Conservation (phyloP, 1,140 invertebrate species). For the Leptonema lineaticorne region DNA sequence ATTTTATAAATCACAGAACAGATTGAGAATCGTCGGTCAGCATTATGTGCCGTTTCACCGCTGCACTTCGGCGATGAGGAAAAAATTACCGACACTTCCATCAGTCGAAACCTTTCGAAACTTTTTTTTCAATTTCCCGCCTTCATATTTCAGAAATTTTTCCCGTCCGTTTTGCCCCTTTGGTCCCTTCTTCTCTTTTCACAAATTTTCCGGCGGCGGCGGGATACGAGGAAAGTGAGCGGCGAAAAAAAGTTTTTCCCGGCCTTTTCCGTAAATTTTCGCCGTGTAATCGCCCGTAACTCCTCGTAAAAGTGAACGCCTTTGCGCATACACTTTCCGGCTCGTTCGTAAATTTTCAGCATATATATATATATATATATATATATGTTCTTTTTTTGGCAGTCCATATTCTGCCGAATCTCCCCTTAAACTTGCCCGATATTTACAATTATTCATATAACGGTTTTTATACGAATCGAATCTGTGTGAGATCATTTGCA, state of each 20-base stretch:
- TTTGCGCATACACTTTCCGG: not conserved
- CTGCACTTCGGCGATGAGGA: not conserved
- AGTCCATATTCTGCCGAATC: too few relatives aligned
- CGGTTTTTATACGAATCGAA: too few relatives aligned
- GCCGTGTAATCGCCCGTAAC: slow-evolving; percentile 15
- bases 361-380: too few relatives aligned
- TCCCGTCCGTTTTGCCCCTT: not conserved
- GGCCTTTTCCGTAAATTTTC: slow-evolving; percentile 1
- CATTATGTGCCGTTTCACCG: too few relatives aligned
- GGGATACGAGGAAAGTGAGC: too few relatives aligned
- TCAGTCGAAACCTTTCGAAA: slow-evolving; percentile 5
- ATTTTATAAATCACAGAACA: too few relatives aligned
- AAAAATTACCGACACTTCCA: slow-evolving; percentile 11
- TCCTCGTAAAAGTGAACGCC: slow-evolving; percentile 4
- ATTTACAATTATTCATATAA: too few relatives aligned
- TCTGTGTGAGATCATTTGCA: too few relatives aligned
- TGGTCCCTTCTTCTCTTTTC: not conserved
- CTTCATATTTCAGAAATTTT: slow-evolving; percentile 15
- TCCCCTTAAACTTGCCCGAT: too few relatives aligned
- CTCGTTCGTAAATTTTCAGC: not conserved
- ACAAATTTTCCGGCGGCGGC: not conserved
- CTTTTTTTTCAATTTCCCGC: slow-evolving; percentile 29
- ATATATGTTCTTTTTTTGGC: too few relatives aligned
- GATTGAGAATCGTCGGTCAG: too few relatives aligned
- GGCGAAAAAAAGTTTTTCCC: too few relatives aligned